A percentile compares a stretch with the other conserved stretches of the same genome.
Evolutionary conservation across 92 coral and sea anemone species (phyloP).

Genomic region (Siderastrea siderea): DNA sequence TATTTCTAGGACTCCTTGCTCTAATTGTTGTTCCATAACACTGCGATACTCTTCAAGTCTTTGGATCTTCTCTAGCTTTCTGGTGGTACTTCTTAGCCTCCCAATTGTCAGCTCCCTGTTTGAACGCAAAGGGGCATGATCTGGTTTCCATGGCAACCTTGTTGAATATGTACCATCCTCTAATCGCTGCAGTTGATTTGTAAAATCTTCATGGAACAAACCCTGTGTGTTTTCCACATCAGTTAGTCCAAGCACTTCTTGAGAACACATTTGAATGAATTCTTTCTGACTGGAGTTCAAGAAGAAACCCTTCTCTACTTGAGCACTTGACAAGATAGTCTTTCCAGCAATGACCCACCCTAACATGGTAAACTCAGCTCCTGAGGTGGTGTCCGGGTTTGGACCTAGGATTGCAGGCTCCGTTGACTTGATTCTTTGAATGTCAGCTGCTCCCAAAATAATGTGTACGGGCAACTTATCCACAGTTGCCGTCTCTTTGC

Average conservation of each 20-base stretch:
- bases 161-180: slow-evolving; percentile 70
- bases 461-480: slow-evolving; percentile 61
- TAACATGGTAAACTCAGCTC: slow-evolving; percentile 74
- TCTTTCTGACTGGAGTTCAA: slow-evolving; percentile 55
- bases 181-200: slow-evolving; percentile 45
- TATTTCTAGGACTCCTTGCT: too few species aligned
- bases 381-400: slow-evolving; percentile 72
- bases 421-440: slow-evolving; percentile 67
- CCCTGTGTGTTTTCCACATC: slow-evolving; percentile 25
- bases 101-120: too few species aligned
- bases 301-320: slow-evolving; percentile 73
- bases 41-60: too few species aligned
- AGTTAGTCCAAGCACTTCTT: slow-evolving; percentile 77
- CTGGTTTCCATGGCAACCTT: slow-evolving; percentile 7
- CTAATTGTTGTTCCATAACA: too few species aligned
- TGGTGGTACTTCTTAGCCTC: too few species aligned
- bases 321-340: slow-evolving; percentile 10
- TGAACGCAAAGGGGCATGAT: too few species aligned
- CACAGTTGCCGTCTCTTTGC: slow-evolving; percentile 54
- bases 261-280: slow-evolving; percentile 73
- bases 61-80: too few species aligned
- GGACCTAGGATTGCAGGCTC: slow-evolving; percentile 62
- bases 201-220: slow-evolving; percentile 61
- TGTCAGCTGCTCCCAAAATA: slow-evolving; percentile 69
- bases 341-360: slow-evolving; percentile 76